Base-by-base conservation (phyloP, 2,888 invertebrate species). In the Drosophila mettleri region DNA sequence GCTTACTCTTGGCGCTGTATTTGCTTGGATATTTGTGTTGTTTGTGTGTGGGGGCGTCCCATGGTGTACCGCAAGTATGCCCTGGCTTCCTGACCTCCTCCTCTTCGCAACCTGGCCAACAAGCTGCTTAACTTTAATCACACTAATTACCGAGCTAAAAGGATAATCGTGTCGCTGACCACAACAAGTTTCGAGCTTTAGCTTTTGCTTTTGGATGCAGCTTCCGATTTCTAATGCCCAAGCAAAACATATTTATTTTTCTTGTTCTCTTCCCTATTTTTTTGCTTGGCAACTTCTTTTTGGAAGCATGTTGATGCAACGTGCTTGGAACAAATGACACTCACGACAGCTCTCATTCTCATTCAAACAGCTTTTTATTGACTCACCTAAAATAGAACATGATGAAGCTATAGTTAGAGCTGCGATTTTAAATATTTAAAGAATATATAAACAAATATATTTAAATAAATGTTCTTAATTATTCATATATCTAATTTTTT, bases 161-260 rank as follows among this genome's bases (percentile, higher is more conserved):
- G 90, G 90, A 89, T 88, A 89, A 88, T 89, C 90, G 68, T 90
- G 90, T 90, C 74, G 72, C 77, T 78, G 73, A 77, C 75, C 84
- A 70, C 77, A 77, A 75, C 72, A 72, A 72, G 69, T 74, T 74
- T 41, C 36, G 3, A 48, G 24, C 39, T 63, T 63, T 63, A 22
- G 20, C 46, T 46, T 31, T 14, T 14, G 14, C 12, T 33, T 31
- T 31, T 33, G 29, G 29, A 29, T 29, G 4, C n/a, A 22, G 34
- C 31, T 51, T 59, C 24, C 45, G 34, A 61, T 61, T 52, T 60
- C 41, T 48, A 74, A 55, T 74, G 74, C 39, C 2, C 39, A 27
- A 24, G n/a, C 27, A 6, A 10, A n/a, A 41, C 39, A 41, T 31
- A 39, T 39, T 31, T 31, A 41, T 53, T 53, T 20, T 20, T 10